Conservation (phyloP, 2,888 invertebrate genomes). For the Meganola albula region DNA sequence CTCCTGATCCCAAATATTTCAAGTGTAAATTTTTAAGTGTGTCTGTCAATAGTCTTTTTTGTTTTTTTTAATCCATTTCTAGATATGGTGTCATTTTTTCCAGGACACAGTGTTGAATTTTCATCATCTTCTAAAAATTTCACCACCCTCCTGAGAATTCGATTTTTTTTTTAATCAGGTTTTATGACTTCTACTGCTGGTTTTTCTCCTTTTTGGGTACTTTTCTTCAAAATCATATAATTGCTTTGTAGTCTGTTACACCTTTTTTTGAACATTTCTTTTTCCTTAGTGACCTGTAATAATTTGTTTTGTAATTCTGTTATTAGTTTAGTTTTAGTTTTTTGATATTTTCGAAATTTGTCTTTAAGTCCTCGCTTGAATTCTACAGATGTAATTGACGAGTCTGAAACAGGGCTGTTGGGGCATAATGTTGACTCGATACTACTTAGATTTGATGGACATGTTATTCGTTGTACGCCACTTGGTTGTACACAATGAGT, state of each 20-base stretch:
- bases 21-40: slow-evolving; percentile 7
- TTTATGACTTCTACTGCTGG: slow-evolving; percentile 2
- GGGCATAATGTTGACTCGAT: slow-evolving; percentile 6
- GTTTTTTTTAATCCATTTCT: slow-evolving; percentile 14
- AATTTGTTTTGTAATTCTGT: slow-evolving; percentile 8
- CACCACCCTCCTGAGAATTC: slow-evolving; percentile 2
- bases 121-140: slow-evolving; percentile 13
- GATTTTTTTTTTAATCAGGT: slow-evolving; percentile 4
- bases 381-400: slow-evolving; percentile 5
- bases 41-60: slow-evolving; percentile 10
- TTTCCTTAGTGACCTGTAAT: slow-evolving; percentile 7
- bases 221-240: slow-evolving; percentile 3
- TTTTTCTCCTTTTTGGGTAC: slow-evolving; percentile 3
- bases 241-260: slow-evolving; percentile 5
- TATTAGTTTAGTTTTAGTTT: slow-evolving; percentile 3
- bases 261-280: slow-evolving; percentile 7
- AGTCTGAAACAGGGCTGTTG: slow-evolving; percentile 6
- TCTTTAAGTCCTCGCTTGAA: slow-evolving; percentile 5
- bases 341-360: slow-evolving; percentile 5
- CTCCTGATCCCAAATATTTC: slow-evolving; percentile 4
- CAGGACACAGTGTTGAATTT: slow-evolving; percentile 11
- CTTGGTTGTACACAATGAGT: slow-evolving; percentile 3
- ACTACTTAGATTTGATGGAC: slow-evolving; percentile 5
- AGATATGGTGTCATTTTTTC: slow-evolving; percentile 8
- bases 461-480: slow-evolving; percentile 5